Conservation (phyloP, 2,888 invertebrate genomes). For the Cynaeus angustus region DNA sequence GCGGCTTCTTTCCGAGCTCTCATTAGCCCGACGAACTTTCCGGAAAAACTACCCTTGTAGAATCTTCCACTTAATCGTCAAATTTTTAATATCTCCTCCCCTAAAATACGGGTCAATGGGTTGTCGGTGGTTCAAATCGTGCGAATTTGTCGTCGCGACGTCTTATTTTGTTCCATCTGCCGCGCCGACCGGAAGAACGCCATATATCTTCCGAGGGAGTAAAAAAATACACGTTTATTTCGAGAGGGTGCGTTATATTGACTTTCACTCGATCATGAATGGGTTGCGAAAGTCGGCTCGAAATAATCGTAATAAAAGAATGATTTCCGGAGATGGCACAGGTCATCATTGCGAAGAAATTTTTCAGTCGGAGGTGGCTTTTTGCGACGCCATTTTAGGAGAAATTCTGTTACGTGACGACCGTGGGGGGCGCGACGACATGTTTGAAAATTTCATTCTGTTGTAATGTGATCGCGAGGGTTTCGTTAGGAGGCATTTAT, state of each 20-base stretch:
- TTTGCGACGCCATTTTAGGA: too few relatives aligned
- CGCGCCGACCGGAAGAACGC: too few relatives aligned
- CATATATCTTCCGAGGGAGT: background rate
- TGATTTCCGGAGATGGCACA: too few relatives aligned
- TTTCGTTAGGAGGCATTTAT: too few relatives aligned
- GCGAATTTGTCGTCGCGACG: background rate
- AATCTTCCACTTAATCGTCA: background rate
- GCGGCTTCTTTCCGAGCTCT: conserved; percentile 23
- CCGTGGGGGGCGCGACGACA: too few relatives aligned
- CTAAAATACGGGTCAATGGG: background rate
- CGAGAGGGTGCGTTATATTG: conserved; percentile 7
- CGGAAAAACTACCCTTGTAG: too few relatives aligned
- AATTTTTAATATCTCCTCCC: background rate
- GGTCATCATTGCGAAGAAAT: too few relatives aligned
- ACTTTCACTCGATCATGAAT: conserved; percentile 17
- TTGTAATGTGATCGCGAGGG: too few relatives aligned
- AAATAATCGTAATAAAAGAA: too few relatives aligned
- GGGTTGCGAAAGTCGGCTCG: background rate
- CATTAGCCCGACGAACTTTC: background rate
- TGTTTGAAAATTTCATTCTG: too few relatives aligned
- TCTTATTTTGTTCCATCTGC: background rate
- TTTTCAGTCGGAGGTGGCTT: too few relatives aligned
- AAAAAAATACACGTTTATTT: conserved; percentile 9
- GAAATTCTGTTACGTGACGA: too few relatives aligned
- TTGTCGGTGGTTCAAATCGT: background rate